These are phyloP conservation scores for Diplosoma virens DNA, from an alignment of 23 tunicate species.

Conservation along the genomic window DNA sequence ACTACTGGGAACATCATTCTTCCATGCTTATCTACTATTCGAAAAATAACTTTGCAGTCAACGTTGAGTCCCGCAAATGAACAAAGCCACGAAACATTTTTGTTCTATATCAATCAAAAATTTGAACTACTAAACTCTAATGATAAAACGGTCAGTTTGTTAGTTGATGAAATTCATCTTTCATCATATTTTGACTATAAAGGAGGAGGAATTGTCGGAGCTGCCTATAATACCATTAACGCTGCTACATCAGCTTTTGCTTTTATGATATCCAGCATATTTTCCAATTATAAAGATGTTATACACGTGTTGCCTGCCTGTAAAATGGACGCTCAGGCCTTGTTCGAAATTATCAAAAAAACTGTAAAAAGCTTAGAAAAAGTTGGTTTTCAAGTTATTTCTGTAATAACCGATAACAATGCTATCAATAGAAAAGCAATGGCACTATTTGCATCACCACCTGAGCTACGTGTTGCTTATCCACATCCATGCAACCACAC, in stretches of 20 bases:
- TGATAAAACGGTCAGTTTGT: slow-evolving; percentile 1
- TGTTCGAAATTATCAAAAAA: neutral
- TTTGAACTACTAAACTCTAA: neutral
- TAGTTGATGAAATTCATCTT: slow-evolving; percentile 2
- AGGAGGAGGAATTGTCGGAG: neutral
- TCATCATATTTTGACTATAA: neutral
- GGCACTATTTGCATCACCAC: slow-evolving; percentile 1
- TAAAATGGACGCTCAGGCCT: slow-evolving; percentile 7
- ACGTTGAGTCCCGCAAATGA: neutral
- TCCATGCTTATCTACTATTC: neutral
- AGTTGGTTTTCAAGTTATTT: neutral
- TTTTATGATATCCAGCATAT: neutral
- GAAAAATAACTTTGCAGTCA: neutral
- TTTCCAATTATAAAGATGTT: neutral
- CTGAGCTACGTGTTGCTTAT: neutral
- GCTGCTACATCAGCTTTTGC: slow-evolving; percentile 3
- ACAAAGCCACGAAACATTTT: neutral
- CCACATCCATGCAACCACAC: neutral
- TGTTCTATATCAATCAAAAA: neutral
- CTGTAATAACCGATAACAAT: neutral
- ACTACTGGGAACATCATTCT: neutral
- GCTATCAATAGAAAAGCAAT: slow-evolving; percentile 1
- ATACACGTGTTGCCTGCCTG: neutral
- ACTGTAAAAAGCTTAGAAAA: slow-evolving; percentile 1
- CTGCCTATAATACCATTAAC: neutral